Percentiles rank a stretch among this genome's conserved stretches.
Conservation (phyloP, 2,888 invertebrate species). For the Idaea biselata region DNA sequence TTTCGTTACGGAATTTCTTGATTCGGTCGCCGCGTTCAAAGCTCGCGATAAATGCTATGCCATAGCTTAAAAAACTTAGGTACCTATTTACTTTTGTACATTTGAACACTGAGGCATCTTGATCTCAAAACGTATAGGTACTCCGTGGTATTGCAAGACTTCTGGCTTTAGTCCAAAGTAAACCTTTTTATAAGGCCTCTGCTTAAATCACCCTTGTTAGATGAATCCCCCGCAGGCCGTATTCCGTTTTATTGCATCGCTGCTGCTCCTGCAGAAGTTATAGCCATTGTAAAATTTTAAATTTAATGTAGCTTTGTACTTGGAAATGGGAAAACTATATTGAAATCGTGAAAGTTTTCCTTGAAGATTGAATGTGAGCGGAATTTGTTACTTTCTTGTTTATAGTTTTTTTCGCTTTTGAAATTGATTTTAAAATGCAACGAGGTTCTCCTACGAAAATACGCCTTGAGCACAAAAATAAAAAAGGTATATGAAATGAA, state of each 20-base stretch:
- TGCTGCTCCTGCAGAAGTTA: constrained; percentile 31
- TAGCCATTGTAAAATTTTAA: constrained; percentile 32
- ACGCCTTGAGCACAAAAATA: too few species aligned
- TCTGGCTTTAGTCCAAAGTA: constrained; percentile 40
- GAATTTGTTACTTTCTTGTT: neutral
- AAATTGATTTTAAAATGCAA: too few species aligned
- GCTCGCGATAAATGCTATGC: too few species aligned
- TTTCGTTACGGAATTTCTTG: too few species aligned
- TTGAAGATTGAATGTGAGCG: neutral
- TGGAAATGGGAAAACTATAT: neutral
- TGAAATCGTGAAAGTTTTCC: neutral
- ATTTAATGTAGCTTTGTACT: constrained; percentile 24
- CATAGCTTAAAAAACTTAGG: too few species aligned
- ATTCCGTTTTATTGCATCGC: constrained; percentile 30
- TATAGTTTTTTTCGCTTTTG: neutral
- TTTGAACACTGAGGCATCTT: too few species aligned
- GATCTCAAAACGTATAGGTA: too few species aligned
- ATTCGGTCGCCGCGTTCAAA: too few species aligned
- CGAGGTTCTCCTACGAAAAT: too few species aligned
- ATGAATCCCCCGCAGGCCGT: constrained; percentile 26
- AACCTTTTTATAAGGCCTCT: constrained; percentile 33
- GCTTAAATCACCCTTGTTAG: constrained; percentile 30
- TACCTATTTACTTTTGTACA: too few species aligned
- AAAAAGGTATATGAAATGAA: too few species aligned
- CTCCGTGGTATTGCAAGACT: constrained; percentile 8